Evolutionary conservation across 2,888 invertebrate genomes (phyloP), one percentile per base, ranked within the genome.

Genomic region (Caradrina clavipalpis): DNA sequence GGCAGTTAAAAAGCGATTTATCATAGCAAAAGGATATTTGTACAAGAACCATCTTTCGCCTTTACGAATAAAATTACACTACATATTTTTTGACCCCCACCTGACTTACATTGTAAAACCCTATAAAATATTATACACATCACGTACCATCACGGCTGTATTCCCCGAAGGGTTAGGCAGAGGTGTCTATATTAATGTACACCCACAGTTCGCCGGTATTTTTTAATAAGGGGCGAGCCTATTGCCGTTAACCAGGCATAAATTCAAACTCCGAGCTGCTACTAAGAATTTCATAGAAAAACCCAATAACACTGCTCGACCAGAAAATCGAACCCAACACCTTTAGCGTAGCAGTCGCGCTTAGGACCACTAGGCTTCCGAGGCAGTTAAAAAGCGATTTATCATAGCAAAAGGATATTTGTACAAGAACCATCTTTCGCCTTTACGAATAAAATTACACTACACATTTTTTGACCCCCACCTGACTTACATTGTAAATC

Each of bases 31-130:
- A 22, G 10, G 0, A 19, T 13, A 39, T 39, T 26, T 26, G 19
- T 31, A 2, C 3, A 11, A 26, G 6, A 57, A 21, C 45, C 7
- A 11, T 1, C 13, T 31, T 4, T 35, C 15, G 26, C 26, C n/a
- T 2, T n/a, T 57, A 31, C 19, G 17, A 45, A 45, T 49, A 64
- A n/a, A 35, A n/a, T 55, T 35, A 62, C 42, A 54, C 0, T 15
- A 17, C n/a, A n/a, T 1, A 59, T 17, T 21, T 15, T 56, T 21
- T 50, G 19, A 70, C 56, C 53, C 19, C n/a, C 26, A 68, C 22
- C 51, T 64, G 26, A 47, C 54, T 58, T 47, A 62, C 45, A 55
- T 45, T 62, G 53, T 51, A 58, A 78, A 53, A 47, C n/a, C n/a
- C 35, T 60, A 61, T 13, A 56, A 10, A 39, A 50, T 47, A 22